Percentiles rank a stretch among this genome's conserved stretches.
These are phyloP conservation scores for Serilophus lunatus DNA, from an alignment of 2,113 vertebrate genomes.

Conservation along the genomic window DNA sequence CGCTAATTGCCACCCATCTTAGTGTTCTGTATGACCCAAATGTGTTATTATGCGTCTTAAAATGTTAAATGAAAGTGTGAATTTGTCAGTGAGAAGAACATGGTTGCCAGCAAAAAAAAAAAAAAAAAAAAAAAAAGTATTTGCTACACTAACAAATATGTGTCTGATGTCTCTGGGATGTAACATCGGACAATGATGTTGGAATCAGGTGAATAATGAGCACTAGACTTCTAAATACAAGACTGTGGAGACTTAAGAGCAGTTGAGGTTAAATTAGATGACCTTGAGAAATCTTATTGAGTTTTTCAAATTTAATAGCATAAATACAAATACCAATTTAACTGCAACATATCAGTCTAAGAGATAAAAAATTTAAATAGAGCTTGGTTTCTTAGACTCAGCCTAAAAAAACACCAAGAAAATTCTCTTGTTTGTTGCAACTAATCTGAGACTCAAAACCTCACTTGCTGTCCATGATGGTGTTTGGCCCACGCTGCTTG, in stretches of 20 bases:
- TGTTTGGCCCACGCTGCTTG: too few species aligned
- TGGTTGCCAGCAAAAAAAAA: neutral
- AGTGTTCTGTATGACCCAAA: neutral
- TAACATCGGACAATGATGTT: neutral
- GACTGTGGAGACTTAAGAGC: neutral
- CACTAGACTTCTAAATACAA: neutral
- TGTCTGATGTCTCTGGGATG: neutral
- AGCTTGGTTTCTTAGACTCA: neutral
- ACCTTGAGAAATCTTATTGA: neutral
- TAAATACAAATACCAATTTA: neutral
- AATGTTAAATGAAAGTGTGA: neutral
- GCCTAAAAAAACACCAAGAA: neutral
- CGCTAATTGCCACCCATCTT: neutral
- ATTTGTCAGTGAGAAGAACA: neutral
- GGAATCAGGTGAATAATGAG: neutral
- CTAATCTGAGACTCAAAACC: neutral
- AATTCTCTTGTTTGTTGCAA: neutral
- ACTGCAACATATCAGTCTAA: neutral
- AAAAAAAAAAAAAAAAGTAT: neutral
- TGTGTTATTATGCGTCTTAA: neutral
- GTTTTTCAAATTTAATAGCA: neutral
- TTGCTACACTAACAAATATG: neutral
- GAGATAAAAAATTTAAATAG: neutral
- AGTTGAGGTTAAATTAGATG: neutral
- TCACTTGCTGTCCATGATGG: neutral